Conservation (phyloP, 1,140 invertebrate species). For the Macrosteles quadrilineatus region DNA sequence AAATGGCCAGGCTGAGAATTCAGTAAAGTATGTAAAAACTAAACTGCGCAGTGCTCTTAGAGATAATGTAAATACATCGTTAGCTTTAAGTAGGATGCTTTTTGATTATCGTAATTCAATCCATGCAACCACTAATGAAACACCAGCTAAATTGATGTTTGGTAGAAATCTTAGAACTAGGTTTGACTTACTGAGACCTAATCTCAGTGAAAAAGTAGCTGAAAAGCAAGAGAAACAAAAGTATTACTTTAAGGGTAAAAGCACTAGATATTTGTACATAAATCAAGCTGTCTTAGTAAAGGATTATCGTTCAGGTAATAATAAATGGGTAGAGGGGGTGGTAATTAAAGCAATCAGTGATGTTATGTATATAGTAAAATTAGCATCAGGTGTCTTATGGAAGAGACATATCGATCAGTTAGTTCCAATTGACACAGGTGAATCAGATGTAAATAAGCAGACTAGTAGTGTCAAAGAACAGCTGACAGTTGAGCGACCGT, state of each 20-base stretch:
- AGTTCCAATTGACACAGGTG: too few species aligned
- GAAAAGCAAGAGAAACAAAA: not conserved
- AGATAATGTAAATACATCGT: not conserved
- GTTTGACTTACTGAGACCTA: not conserved
- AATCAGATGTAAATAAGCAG: too few species aligned
- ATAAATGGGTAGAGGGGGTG: too few species aligned
- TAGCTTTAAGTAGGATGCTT: too few species aligned
- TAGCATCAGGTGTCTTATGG: not conserved
- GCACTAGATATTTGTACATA: constrained; percentile 1
- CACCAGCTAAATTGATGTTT: not conserved
- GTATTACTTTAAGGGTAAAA: not conserved
- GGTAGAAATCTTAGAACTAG: too few species aligned
- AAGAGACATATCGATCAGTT: constrained; percentile 9
- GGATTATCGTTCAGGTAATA: not conserved
- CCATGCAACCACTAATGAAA: constrained; percentile 19
- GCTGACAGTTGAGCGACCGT: too few species aligned
- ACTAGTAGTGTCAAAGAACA: too few species aligned
- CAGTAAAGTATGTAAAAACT: too few species aligned
- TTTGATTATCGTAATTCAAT: too few species aligned
- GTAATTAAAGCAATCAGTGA: not conserved
- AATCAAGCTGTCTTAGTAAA: not conserved
- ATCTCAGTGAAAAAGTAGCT: not conserved
- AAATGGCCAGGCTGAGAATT: too few species aligned
- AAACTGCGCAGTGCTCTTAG: not conserved
- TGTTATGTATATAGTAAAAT: not conserved